phyloP scores from a whole-genome alignment of 2,797 vertebrate genomes.

The Leptodactylus fallax region DNA sequence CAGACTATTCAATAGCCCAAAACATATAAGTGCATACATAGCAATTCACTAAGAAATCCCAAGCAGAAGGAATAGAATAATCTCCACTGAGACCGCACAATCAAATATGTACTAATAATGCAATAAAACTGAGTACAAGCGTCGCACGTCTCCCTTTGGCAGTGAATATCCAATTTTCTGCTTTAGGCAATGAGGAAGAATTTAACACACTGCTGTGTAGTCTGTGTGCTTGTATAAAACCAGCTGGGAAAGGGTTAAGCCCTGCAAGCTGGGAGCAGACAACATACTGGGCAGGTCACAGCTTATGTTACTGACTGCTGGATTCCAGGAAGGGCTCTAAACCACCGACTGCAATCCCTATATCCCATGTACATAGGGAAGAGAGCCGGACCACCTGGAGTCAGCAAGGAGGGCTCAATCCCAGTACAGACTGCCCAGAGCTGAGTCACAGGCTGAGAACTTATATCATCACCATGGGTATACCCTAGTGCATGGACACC shows the following conservation, averaged over 20 bases:
- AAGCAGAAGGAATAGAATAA: not conserved
- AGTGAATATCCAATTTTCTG: constrained; percentile 4
- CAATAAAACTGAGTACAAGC: not conserved
- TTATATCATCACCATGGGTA: no score
- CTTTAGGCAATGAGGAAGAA: not conserved
- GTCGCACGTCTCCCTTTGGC: not conserved
- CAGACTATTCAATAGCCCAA: not conserved
- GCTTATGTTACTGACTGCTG: constrained; percentile 41
- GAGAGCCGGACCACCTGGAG: constrained; percentile 16
- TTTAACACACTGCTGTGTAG: not conserved
- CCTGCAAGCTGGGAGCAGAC: constrained; percentile 15
- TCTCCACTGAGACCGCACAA: not conserved
- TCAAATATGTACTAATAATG: not conserved
- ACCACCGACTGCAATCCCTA: constrained; percentile 25
- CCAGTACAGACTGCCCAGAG: not conserved
- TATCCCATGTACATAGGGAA: not conserved
- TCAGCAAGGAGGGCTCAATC: not conserved
- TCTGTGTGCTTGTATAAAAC: not conserved
- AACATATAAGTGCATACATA: not conserved
- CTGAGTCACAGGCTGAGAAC: not conserved
- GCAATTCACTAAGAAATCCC: not conserved
- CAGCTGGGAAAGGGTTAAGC: constrained; percentile 12
- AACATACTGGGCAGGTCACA: constrained; percentile 30
- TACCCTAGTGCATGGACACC: no score
- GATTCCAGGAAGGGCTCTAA: constrained; percentile 22